Percentiles rank a stretch among this genome's conserved stretches.
Evolutionary conservation across 2,797 vertebrate genomes (phyloP).

Genomic region (Picus viridis): DNA sequence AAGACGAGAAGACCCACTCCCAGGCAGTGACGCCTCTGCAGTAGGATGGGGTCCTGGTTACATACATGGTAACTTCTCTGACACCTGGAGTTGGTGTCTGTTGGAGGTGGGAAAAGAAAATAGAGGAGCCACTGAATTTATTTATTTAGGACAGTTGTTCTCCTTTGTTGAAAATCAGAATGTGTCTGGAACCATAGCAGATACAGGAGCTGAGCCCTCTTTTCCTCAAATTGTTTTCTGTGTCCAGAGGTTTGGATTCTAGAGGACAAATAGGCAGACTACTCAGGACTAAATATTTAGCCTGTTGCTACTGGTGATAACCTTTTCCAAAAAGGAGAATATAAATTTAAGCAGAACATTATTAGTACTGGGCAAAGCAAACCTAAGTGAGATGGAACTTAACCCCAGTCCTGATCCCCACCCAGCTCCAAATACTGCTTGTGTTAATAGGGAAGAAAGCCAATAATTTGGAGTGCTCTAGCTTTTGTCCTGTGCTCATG

Average conservation of each 20-base stretch:
- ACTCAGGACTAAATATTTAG: conserved; percentile 59
- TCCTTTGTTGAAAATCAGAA: neutral
- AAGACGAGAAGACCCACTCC: neutral
- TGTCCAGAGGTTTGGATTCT: conserved; percentile 21
- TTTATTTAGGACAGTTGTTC: neutral
- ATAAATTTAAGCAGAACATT: conserved; percentile 43
- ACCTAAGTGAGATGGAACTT: conserved; percentile 3
- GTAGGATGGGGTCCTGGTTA: neutral
- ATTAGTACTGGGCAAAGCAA: conserved; percentile 31
- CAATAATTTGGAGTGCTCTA: neutral
- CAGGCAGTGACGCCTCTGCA: neutral
- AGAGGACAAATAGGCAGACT: conserved; percentile 10
- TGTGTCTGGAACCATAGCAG: neutral
- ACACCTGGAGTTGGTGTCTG: neutral
- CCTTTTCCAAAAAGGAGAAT: conserved; percentile 46
- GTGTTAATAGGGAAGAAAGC: neutral
- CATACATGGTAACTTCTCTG: neutral
- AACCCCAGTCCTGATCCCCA: conserved; percentile 4
- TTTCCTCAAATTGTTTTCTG: conserved; percentile 1
- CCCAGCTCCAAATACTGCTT: neutral
- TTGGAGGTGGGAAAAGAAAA: neutral
- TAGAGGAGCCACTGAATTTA: neutral
- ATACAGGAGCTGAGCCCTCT: neutral
- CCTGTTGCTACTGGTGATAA: conserved; percentile 68
- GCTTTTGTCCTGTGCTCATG: neutral